These are phyloP conservation scores for Macropodus opercularis DNA, from an alignment of 2,797 vertebrate genomes.

Conservation along the genomic window DNA sequence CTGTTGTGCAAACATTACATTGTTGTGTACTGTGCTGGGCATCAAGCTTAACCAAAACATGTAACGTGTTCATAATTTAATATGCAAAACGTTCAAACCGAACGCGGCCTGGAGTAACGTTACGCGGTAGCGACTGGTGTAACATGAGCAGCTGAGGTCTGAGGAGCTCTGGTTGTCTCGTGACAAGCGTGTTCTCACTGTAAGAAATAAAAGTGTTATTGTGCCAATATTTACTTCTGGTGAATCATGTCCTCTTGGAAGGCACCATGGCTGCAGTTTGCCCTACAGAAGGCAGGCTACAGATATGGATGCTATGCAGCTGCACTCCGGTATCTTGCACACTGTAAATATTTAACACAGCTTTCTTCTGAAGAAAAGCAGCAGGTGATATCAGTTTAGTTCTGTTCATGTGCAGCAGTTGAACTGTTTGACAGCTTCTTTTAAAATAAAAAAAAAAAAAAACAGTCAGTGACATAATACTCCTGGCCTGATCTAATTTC, in stretches of 20 bases:
- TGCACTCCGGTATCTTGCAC: neutral
- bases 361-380: neutral
- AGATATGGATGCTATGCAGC: neutral
- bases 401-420: neutral
- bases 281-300: slow-evolving; percentile 8
- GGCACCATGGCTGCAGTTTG: slow-evolving; percentile 21
- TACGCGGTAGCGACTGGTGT: slow-evolving; percentile 11
- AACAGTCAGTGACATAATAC: neutral
- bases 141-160: slow-evolving; percentile 15
- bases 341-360: slow-evolving; percentile 11
- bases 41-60: neutral
- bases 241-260: slow-evolving; percentile 19
- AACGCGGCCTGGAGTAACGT: neutral
- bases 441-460: neutral
- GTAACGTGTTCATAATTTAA: slow-evolving; percentile 6
- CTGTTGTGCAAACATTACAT: neutral
- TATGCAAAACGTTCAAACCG: slow-evolving; percentile 1
- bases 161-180: slow-evolving; percentile 9
- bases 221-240: slow-evolving; percentile 67
- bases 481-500: neutral
- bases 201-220: slow-evolving; percentile 55
- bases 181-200: slow-evolving; percentile 49
- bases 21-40: neutral
- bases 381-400: slow-evolving; percentile 1
- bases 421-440: neutral